Conservation (phyloP, 2,113 vertebrate species). For the Corydoras sp. region DNA sequence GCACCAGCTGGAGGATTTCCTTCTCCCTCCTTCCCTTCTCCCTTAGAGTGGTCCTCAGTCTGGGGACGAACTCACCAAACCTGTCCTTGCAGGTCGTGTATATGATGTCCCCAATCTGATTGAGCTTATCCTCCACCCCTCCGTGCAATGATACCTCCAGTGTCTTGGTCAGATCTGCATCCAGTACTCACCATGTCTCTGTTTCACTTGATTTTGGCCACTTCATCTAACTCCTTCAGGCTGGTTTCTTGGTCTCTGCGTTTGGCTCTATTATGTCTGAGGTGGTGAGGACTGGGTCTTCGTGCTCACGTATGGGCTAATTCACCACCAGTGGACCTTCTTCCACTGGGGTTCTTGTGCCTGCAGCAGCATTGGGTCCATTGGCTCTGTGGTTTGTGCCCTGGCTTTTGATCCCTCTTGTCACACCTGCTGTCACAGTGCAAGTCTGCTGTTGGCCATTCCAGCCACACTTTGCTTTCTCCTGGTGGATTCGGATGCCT, state of each 20-base stretch:
- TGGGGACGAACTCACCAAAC: no score
- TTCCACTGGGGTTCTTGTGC: no score
- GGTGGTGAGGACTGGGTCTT: no score
- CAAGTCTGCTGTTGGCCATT: slow-evolving; percentile 26
- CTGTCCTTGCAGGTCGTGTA: no score
- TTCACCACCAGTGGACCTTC: no score
- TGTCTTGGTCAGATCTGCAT: no score
- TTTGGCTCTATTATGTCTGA: neutral
- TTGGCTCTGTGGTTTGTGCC: slow-evolving; percentile 1
- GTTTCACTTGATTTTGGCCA: neutral
- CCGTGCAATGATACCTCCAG: neutral
- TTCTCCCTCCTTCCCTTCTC: no score
- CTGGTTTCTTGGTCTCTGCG: neutral
- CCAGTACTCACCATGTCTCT: neutral
- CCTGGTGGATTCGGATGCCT: slow-evolving; percentile 5
- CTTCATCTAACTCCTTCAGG: neutral
- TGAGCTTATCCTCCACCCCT: neutral
- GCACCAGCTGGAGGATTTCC: no score
- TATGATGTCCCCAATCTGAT: no score
- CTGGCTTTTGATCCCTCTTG: slow-evolving; percentile 35
- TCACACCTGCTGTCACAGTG: slow-evolving; percentile 11
- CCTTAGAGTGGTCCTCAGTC: no score
- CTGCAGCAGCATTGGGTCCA: neutral
- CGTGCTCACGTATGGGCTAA: no score
- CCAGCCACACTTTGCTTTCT: neutral